Evolutionary conservation across 2,113 vertebrate genomes (phyloP).

Genomic region (Megaceryle maxima): DNA sequence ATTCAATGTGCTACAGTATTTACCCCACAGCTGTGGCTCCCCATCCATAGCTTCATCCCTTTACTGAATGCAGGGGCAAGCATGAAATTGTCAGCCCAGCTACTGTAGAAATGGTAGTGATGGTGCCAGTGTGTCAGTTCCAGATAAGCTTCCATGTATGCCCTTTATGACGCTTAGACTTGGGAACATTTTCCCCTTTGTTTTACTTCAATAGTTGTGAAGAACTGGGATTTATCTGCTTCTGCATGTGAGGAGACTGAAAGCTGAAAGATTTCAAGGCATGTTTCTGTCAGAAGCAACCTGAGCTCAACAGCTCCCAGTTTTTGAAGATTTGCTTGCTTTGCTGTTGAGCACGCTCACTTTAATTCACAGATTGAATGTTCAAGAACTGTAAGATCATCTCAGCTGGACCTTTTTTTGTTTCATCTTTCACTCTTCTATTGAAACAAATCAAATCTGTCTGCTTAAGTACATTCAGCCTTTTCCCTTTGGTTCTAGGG

Average conservation of each 20-base stretch:
- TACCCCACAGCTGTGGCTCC: background rate
- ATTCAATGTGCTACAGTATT: background rate
- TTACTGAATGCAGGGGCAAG: background rate
- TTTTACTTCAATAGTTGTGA: background rate
- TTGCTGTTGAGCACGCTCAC: background rate
- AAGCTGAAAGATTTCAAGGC: background rate
- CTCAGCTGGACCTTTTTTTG: background rate
- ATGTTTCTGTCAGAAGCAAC: background rate
- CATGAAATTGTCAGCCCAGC: background rate
- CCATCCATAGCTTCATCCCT: background rate
- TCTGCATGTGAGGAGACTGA: background rate
- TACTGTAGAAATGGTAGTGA: background rate
- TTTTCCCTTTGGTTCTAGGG: background rate
- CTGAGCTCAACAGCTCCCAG: background rate
- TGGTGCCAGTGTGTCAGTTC: background rate
- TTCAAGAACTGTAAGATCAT: background rate
- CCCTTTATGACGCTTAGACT: background rate
- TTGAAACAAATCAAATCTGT: background rate
- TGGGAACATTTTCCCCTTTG: accelerated
- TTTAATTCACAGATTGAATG: background rate
- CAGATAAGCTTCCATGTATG: background rate
- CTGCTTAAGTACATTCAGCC: background rate
- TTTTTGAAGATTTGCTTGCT: background rate
- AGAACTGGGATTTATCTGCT: background rate
- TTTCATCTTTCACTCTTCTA: background rate